These are phyloP conservation scores for Dysidea cf. avara DNA, from an alignment of 37 sponge, comb jelly and placozoan genomes.

Conservation along the genomic window DNA sequence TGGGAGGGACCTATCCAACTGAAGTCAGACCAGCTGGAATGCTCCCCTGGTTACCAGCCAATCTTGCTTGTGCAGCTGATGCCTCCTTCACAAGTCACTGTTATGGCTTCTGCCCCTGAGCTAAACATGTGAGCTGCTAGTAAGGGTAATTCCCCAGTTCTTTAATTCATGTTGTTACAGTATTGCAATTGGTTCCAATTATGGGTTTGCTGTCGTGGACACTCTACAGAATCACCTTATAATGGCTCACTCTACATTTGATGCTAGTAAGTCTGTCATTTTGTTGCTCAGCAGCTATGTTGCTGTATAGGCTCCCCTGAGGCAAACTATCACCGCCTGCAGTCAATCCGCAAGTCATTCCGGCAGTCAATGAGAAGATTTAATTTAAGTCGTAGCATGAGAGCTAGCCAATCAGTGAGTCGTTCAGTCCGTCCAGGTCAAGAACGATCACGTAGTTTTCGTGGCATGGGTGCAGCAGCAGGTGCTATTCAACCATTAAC, in stretches of 20 bases:
- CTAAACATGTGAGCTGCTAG: conserved; percentile 57
- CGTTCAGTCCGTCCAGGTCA: conserved; percentile 7
- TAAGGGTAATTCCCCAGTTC: not conserved
- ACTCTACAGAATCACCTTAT: conserved; percentile 41
- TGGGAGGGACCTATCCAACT: conserved; percentile 67
- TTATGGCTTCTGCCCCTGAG: conserved; percentile 59
- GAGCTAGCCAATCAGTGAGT: conserved; percentile 51
- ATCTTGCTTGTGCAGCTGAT: conserved; percentile 54
- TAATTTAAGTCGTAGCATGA: conserved; percentile 63
- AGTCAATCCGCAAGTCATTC: conserved; percentile 80
- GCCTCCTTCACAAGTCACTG: conserved; percentile 67
- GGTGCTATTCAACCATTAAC: not conserved
- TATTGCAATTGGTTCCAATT: conserved; percentile 69
- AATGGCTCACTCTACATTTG: conserved; percentile 58
- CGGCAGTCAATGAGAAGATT: conserved; percentile 72
- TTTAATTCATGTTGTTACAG: conserved; percentile 17
- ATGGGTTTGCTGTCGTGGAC: conserved; percentile 82
- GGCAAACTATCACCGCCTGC: conserved; percentile 44
- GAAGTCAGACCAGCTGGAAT: conserved; percentile 47
- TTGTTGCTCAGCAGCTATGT: too few relatives aligned
- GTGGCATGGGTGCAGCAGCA: not conserved
- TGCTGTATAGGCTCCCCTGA: conserved; percentile 16
- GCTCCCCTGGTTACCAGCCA: conserved; percentile 80
- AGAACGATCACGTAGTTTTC: not conserved
- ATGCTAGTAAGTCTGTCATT: conserved; percentile 49